Evolutionary conservation across 2,797 vertebrate species (phyloP).

Genomic region (Myotis pilosus): DNA sequence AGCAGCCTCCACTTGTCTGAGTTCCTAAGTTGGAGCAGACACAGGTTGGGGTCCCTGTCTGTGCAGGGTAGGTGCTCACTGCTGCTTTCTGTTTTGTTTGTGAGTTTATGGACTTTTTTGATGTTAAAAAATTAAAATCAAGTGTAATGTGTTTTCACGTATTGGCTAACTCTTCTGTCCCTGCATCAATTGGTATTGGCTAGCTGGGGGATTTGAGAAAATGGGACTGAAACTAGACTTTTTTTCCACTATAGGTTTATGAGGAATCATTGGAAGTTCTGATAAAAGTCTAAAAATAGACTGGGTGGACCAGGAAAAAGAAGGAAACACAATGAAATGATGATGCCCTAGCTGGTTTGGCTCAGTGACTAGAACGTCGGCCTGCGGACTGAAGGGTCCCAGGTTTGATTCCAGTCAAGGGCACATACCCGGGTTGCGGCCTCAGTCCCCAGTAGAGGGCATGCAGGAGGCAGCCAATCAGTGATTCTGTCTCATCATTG

Average conservation of each 20-base stretch:
- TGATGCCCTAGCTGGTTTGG: background rate
- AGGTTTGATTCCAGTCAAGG: too few relatives aligned
- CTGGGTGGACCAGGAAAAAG: background rate
- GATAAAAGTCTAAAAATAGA: slow-evolving; percentile 61
- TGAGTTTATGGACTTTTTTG: background rate
- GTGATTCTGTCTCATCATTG: too few relatives aligned
- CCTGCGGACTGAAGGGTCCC: too few relatives aligned
- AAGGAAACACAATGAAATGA: background rate
- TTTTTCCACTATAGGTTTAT: background rate
- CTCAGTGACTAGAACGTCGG: too few relatives aligned
- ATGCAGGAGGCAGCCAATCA: too few relatives aligned
- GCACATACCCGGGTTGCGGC: too few relatives aligned
- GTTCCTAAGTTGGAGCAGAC: background rate
- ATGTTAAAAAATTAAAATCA: slow-evolving; percentile 15
- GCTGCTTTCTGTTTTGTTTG: background rate
- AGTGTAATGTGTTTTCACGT: slow-evolving; percentile 27
- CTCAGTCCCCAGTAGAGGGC: too few relatives aligned
- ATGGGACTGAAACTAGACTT: background rate
- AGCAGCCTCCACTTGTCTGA: background rate
- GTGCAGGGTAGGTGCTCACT: background rate
- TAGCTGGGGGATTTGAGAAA: slow-evolving; percentile 35
- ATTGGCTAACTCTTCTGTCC: background rate
- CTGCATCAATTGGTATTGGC: slow-evolving; percentile 13
- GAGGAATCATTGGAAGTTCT: slow-evolving; percentile 48
- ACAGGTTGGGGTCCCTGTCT: background rate